Evolutionary conservation across 2,797 vertebrate species (phyloP).

Genomic region (Amblyopsis hoosieri): DNA sequence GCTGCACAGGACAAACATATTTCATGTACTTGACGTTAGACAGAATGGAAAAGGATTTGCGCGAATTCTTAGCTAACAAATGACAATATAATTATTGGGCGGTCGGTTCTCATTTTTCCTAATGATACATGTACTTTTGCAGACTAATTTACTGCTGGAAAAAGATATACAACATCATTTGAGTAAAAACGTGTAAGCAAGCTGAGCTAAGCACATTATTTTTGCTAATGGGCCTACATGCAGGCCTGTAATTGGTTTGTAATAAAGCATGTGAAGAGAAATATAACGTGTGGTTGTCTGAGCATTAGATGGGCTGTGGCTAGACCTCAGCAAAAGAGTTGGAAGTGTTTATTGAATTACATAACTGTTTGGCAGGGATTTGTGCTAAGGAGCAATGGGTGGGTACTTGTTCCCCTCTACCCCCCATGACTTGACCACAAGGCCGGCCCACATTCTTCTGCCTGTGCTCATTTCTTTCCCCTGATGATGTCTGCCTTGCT

Average conservation of each 20-base stretch:
- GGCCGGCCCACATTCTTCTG: conserved; percentile 67
- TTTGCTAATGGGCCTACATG: conserved; percentile 18
- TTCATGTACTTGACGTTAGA: conserved; percentile 17
- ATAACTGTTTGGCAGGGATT: conserved; percentile 65
- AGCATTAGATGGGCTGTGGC: conserved; percentile 41
- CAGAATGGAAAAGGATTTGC: neutral
- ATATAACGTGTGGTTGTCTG: conserved; percentile 51
- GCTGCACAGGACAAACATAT: conserved; percentile 22
- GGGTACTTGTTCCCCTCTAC: conserved; percentile 45
- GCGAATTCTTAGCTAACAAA: neutral
- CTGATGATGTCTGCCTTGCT: conserved; percentile 33
- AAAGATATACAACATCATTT: conserved; percentile 8
- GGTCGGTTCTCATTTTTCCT: too few species aligned
- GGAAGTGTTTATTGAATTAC: conserved; percentile 76
- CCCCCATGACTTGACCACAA: conserved; percentile 62
- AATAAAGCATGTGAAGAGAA: conserved; percentile 33
- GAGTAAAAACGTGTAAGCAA: conserved; percentile 15
- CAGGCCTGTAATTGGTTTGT: conserved; percentile 37
- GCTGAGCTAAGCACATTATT: conserved; percentile 11
- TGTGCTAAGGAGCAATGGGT: conserved; percentile 60
- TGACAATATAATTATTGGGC: neutral
- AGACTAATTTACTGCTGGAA: neutral
- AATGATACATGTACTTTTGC: too few species aligned
- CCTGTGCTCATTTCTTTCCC: conserved; percentile 41
- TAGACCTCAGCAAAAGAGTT: conserved; percentile 59